Evolutionary conservation across 2,888 invertebrate species (phyloP).

Genomic region (Leptinotarsa juncta): DNA sequence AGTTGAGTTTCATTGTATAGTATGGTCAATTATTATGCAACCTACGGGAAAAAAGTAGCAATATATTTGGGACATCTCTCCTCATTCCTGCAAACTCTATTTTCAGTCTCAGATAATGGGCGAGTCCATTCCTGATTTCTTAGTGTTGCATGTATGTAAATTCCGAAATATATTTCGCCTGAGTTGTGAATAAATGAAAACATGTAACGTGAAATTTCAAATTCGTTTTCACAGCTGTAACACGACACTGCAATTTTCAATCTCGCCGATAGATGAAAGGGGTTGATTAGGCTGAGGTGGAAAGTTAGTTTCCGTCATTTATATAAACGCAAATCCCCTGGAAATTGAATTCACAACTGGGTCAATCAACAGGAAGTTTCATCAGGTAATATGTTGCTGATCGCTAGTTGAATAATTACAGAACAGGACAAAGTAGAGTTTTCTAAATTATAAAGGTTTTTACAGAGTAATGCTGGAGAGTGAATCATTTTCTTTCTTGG

Average conservation of each 20-base stretch:
- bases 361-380: slow-evolving; percentile 9
- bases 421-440: not conserved
- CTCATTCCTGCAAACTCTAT: not conserved
- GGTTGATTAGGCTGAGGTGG: not conserved
- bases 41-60: too few species aligned
- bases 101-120: not conserved
- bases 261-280: slow-evolving; percentile 8
- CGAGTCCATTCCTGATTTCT: not conserved
- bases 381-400: not conserved
- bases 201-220: slow-evolving; percentile 5
- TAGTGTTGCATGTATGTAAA: slow-evolving; percentile 6
- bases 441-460: too few species aligned
- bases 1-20: too few species aligned
- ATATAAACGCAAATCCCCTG: slow-evolving; percentile 1
- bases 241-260: slow-evolving; percentile 15
- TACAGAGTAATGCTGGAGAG: too few species aligned
- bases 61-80: not conserved
- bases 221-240: slow-evolving; percentile 1
- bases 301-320: slow-evolving; percentile 15
- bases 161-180: not conserved
- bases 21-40: too few species aligned
- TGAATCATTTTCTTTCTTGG: too few species aligned
- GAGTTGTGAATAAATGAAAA: not conserved
- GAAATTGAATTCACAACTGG: slow-evolving; percentile 5
- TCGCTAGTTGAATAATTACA: not conserved